A percentile compares a stretch with the other conserved stretches of the same genome.
Conservation (phyloP, 2,113 vertebrate genomes). For the Pica pica region DNA sequence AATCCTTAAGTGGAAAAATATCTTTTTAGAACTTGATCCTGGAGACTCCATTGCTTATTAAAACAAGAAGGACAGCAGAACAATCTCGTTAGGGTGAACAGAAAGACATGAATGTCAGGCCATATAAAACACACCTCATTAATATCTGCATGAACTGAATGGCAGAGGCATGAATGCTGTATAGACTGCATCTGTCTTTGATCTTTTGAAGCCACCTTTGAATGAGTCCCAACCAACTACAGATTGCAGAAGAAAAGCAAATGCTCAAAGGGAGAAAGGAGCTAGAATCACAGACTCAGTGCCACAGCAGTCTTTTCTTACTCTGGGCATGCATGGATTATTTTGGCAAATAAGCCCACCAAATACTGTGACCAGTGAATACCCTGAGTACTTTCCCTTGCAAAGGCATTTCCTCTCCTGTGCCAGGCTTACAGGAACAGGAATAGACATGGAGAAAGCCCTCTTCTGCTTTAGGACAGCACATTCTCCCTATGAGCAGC, state of each 20-base stretch:
- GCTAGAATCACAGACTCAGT: neutral
- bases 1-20: neutral
- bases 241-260: constrained; percentile 7
- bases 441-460: neutral
- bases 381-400: neutral
- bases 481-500: accelerated
- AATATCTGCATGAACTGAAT: neutral
- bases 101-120: neutral
- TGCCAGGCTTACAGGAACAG: neutral
- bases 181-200: constrained; percentile 7
- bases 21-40: neutral
- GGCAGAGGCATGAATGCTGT: neutral
- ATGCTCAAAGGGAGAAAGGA: neutral
- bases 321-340: neutral
- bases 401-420: neutral
- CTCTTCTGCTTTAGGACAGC: neutral
- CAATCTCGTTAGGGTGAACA: neutral
- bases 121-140: constrained; percentile 6
- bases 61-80: constrained; percentile 1
- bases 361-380: neutral
- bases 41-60: neutral
- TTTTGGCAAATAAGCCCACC: neutral
- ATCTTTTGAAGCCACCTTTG: constrained; percentile 27
- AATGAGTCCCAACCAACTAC: neutral
- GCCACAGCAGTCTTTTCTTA: neutral